Evolutionary conservation across 2,797 vertebrate genomes (phyloP).

Genomic region (Glossophaga mutica): DNA sequence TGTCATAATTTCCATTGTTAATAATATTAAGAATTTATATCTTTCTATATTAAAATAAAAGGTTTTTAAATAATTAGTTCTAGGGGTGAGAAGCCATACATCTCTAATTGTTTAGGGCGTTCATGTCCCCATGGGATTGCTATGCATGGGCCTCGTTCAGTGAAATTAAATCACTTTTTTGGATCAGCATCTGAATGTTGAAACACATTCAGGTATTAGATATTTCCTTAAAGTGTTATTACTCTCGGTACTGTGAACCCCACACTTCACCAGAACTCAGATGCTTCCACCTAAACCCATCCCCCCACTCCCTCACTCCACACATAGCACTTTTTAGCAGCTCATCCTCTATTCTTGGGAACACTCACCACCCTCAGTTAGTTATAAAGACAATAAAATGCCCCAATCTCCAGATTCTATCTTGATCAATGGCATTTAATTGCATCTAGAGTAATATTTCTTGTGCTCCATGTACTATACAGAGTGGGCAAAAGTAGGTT

Average conservation of each 20-base stretch:
- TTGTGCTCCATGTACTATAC: background rate
- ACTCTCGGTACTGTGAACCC: background rate
- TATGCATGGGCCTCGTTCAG: background rate
- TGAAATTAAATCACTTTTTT: background rate
- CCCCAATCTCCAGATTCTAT: background rate
- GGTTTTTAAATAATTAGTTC: background rate
- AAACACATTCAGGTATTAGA: background rate
- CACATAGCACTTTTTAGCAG: background rate
- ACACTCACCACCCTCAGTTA: background rate
- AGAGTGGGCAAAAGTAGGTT: background rate
- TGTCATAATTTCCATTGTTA: background rate
- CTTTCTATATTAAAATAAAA: background rate
- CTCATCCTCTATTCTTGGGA: background rate
- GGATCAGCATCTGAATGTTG: background rate
- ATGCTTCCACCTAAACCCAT: background rate
- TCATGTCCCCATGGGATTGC: background rate
- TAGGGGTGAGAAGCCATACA: background rate
- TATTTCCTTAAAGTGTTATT: background rate
- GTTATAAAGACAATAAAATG: background rate
- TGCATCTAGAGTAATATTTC: background rate
- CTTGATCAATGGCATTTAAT: background rate
- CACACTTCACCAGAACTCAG: background rate
- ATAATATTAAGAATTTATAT: background rate
- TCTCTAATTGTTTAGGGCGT: background rate
- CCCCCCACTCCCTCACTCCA: background rate